Base-by-base conservation (phyloP, 2,888 invertebrate genomes). In the Chironomus riparius region DNA sequence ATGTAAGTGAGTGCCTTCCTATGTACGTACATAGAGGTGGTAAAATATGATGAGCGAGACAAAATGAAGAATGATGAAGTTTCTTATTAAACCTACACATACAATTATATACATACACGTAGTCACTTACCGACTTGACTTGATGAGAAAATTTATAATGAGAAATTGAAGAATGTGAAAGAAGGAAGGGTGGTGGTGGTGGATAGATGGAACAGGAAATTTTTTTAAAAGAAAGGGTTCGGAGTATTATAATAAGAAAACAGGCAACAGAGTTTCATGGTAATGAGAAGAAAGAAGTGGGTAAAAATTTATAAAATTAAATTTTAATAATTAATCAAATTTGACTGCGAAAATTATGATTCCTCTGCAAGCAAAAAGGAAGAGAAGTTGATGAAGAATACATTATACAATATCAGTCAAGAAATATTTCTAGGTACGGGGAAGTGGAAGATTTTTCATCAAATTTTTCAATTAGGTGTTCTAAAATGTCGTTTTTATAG, bases 301-400 rank as follows among this genome's bases (percentile, higher is more conserved):
- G 48, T 47, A 68, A 74, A 73, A 74, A 68, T 74, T 74, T 74
- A 74, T 74, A 74, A 74, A 74, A 74, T 74, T 74, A 74, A 74
- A 74, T 74, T 74, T 74, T 74, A 74, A 74, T 74, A 74, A 74
- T 74, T 74, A 74, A 74, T 74, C 74, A 74, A 74, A 74, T 74
- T 74, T 74, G 74, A 74, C 74, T 74, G 74, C 68, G 74, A 74
- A 62, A 74, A 74, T 74, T 74, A 74, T 74, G 74, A 74, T 74
- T 74, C 74, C 62, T 18, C 56, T 56, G 38, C 56, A 56, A 56
- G 56, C n/a, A 56, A 56, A 56, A 38, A 38, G 38, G 38, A 38
- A 38, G 38, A 38, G 38, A 38, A 38, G 38, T 38, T 38, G 38
- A 38, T 38, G 38, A 38, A 38, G 38, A 38, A 38, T 38, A 38